phyloP scores from a whole-genome alignment of 2,113 vertebrate species.

The Calidris pugnax region DNA sequence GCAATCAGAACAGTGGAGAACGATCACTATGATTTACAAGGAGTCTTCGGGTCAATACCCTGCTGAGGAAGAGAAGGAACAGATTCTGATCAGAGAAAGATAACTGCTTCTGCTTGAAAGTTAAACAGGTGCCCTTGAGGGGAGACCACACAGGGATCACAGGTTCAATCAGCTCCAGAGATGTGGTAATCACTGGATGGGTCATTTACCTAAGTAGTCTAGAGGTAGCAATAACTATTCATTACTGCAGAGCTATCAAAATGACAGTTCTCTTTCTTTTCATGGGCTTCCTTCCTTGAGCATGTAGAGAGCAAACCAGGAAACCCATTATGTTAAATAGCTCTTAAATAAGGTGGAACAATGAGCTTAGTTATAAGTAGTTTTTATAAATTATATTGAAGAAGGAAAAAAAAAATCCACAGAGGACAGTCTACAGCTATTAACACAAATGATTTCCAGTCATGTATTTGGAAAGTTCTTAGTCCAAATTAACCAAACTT shows the following conservation, averaged over 20 bases:
- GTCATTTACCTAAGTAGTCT: constrained; percentile 20
- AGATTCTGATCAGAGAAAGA: neutral
- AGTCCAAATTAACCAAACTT: neutral
- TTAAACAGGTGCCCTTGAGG: neutral
- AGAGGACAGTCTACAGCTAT: neutral
- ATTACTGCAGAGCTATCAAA: neutral
- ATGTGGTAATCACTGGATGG: neutral
- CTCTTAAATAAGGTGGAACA: constrained; percentile 13
- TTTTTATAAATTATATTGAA: neutral
- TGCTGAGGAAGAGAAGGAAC: neutral
- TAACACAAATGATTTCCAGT: neutral
- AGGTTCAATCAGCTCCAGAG: neutral
- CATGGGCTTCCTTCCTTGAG: neutral
- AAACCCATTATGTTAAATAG: neutral
- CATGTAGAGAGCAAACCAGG: neutral
- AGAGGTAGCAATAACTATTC: neutral
- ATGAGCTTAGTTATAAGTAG: neutral
- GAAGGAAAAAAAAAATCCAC: neutral
- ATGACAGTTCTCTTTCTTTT: neutral
- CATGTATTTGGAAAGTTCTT: neutral
- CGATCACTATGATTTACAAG: neutral
- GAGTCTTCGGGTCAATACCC: constrained; percentile 9
- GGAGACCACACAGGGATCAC: neutral
- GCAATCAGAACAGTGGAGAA: neutral
- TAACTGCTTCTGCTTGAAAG: neutral